A percentile compares a stretch with the other conserved stretches of the same genome.
These are phyloP conservation scores for Cladopsammia gracilis DNA, from an alignment of 64 coral and sea anemone species.

Conservation along the genomic window DNA sequence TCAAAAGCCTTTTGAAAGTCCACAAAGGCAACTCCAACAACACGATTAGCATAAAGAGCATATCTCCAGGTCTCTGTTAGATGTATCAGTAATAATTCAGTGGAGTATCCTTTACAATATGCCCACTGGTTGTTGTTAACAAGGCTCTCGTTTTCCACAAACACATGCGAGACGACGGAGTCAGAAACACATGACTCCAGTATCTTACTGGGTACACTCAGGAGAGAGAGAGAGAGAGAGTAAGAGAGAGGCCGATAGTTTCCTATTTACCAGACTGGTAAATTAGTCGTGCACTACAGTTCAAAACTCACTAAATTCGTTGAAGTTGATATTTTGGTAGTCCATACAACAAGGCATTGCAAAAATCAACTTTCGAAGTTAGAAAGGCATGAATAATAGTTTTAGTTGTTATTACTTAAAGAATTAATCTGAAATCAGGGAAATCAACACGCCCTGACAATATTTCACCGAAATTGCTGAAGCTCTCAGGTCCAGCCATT, in stretches of 20 bases:
- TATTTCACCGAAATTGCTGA: too few species aligned
- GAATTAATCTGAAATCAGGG: too few species aligned
- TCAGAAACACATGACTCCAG: slow-evolving; percentile 33
- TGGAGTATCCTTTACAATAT: slow-evolving; percentile 42
- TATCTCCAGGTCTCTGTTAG: slow-evolving; percentile 38
- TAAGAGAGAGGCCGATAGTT: slow-evolving; percentile 44
- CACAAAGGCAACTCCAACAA: slow-evolving; percentile 40
- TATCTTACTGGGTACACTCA: slow-evolving; percentile 50
- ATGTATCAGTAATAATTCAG: slow-evolving; percentile 16
- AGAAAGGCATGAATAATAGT: too few species aligned
- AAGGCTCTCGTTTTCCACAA: slow-evolving; percentile 10
- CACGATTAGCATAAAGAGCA: slow-evolving; percentile 16
- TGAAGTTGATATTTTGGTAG: too few species aligned
- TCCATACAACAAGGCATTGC: too few species aligned
- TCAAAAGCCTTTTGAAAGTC: slow-evolving; percentile 52
- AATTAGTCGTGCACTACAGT: too few species aligned
- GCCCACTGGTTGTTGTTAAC: slow-evolving; percentile 32
- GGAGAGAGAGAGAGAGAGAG: slow-evolving; percentile 29
- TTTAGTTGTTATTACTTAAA: too few species aligned
- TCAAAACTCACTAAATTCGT: too few species aligned
- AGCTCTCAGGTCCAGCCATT: too few species aligned
- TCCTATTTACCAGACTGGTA: neutral
- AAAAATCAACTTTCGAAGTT: too few species aligned
- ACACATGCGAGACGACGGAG: slow-evolving; percentile 28
- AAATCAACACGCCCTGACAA: too few species aligned